phyloP scores from a whole-genome alignment of 2,888 invertebrate species.

The Conchocele bisecta region DNA sequence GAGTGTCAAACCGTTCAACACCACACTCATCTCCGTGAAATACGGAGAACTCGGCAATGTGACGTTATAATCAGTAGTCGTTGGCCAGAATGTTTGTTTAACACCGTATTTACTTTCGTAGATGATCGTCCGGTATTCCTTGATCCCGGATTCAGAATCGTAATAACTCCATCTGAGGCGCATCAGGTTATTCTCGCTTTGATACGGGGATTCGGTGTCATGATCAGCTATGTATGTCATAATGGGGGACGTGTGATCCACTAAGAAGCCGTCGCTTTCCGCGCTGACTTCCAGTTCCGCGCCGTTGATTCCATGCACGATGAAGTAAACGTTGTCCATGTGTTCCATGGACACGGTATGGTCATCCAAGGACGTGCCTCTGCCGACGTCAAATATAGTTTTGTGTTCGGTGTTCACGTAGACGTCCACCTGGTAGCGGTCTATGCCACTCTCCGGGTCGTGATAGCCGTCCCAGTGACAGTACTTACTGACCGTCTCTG shows the following conservation, averaged over 20 bases:
- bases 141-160: conserved; percentile 64
- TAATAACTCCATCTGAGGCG: conserved; percentile 58
- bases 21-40: conserved; percentile 13
- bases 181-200: conserved; percentile 46
- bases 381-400: conserved; percentile 29
- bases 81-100: conserved; percentile 60
- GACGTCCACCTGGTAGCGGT: conserved; percentile 44
- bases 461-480: conserved; percentile 39
- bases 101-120: conserved; percentile 54
- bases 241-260: conserved; percentile 63
- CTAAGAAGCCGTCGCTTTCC: conserved; percentile 48
- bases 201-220: conserved; percentile 36
- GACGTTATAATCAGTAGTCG: conserved; percentile 22
- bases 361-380: conserved; percentile 39
- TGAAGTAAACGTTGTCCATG: conserved; percentile 37
- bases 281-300: conserved; percentile 36
- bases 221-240: conserved; percentile 29
- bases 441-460: conserved; percentile 56
- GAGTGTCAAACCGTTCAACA: conserved; percentile 33
- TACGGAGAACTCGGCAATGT: conserved; percentile 9
- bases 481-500: conserved; percentile 36
- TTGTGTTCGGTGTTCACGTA: conserved; percentile 46
- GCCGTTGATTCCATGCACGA: conserved; percentile 56
- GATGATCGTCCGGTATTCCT: conserved; percentile 59
- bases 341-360: conserved; percentile 55